Evolutionary conservation across 2,797 vertebrate genomes (phyloP).

Genomic region (Mergus octosetaceus): DNA sequence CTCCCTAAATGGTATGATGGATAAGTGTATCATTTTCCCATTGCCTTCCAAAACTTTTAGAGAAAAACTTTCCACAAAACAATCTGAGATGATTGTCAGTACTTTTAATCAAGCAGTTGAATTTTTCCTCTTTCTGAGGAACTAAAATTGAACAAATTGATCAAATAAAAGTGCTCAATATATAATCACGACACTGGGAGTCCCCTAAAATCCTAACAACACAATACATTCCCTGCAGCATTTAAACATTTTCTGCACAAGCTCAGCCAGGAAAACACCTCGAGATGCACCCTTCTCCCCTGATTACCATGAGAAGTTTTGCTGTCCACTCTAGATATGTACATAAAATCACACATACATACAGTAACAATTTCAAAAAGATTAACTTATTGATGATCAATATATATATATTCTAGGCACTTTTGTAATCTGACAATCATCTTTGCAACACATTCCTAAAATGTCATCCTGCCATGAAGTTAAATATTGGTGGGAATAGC

Average conservation of each 20-base stretch:
- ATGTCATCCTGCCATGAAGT: neutral
- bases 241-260: neutral
- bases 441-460: neutral
- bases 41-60: neutral
- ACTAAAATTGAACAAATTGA: neutral
- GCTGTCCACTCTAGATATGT: neutral
- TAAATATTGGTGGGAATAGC: neutral
- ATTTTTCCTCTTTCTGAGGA: neutral
- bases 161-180: neutral
- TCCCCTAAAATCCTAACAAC: neutral
- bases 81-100: neutral
- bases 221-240: neutral
- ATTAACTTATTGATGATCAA: fast-evolving
- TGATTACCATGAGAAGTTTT: neutral
- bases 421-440: neutral
- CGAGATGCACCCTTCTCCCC: neutral
- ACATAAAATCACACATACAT: neutral
- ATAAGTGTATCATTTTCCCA: neutral
- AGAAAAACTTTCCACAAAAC: neutral
- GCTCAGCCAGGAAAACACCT: neutral
- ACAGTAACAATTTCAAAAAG: neutral
- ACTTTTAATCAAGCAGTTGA: neutral
- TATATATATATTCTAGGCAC: neutral
- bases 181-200: neutral
- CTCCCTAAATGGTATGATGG: neutral